Conservation (phyloP, 2,797 vertebrate species). For the Schizopygopsis malacanthus region DNA sequence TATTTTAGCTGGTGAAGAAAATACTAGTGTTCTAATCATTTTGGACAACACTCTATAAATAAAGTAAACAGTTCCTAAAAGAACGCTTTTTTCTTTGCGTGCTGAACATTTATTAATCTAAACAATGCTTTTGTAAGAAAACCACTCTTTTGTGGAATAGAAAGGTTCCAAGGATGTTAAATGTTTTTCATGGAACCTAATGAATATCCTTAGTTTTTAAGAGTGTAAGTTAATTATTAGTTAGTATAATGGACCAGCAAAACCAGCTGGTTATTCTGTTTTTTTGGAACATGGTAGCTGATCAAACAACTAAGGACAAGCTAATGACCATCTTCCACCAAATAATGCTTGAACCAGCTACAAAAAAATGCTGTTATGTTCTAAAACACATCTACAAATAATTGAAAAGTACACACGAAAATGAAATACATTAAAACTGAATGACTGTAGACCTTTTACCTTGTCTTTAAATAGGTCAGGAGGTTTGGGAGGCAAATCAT, state of each 20-base stretch:
- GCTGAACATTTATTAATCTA: no score
- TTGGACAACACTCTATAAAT: background rate
- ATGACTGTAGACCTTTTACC: conserved; percentile 38
- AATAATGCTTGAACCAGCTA: background rate
- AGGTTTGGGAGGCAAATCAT: conserved; percentile 46
- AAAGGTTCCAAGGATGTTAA: background rate
- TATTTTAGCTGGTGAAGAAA: no score
- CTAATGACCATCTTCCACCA: background rate
- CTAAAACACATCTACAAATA: background rate
- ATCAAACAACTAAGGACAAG: background rate
- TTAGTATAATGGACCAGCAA: background rate
- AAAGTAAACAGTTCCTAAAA: background rate
- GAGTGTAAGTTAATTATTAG: background rate
- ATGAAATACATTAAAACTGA: background rate
- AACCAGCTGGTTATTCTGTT: background rate
- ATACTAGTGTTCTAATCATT: no score
- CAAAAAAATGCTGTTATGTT: background rate
- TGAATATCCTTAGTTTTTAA: background rate
- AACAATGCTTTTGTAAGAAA: background rate
- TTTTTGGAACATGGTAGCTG: background rate
- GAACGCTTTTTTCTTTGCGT: background rate
- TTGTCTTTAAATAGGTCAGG: conserved; percentile 64
- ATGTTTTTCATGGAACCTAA: background rate
- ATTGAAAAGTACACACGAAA: background rate
- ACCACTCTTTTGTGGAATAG: background rate